phyloP scores from a whole-genome alignment of 2,888 invertebrate genomes.

The Meta bourneti region DNA sequence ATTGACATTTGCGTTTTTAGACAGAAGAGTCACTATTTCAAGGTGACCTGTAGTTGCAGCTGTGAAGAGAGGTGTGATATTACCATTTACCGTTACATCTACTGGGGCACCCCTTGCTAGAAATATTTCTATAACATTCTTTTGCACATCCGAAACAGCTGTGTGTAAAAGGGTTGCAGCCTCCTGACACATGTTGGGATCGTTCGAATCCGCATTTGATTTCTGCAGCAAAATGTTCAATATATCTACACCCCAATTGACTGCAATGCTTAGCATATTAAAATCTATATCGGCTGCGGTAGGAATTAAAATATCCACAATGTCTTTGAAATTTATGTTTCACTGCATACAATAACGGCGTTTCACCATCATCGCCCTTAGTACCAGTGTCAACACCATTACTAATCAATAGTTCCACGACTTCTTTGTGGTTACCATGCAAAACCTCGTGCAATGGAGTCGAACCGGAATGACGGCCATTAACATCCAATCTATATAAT shows the following conservation, averaged over 20 bases:
- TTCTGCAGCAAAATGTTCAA: conserved; percentile 79
- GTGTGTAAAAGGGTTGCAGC: conserved; percentile 14
- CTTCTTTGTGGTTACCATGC: conserved; percentile 1
- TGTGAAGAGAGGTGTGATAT: not conserved
- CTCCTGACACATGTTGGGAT: not conserved
- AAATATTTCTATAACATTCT: conserved; percentile 8
- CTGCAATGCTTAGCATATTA: conserved; percentile 11
- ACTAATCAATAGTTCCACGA: not conserved
- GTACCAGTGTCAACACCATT: not conserved
- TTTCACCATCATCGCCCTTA: not conserved
- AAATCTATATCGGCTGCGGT: conserved; percentile 4
- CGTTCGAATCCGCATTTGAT: not conserved
- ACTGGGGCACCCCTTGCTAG: not conserved
- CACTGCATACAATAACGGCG: conserved; percentile 35
- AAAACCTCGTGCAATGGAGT: conserved; percentile 37
- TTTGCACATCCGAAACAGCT: conserved; percentile 15
- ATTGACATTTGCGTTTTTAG: not conserved
- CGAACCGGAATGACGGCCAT: not conserved
- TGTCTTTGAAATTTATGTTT: conserved; percentile 16
- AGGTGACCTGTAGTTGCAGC: not conserved
- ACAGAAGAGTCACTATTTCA: not conserved
- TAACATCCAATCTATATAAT: not conserved
- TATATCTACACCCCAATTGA: conserved; percentile 76
- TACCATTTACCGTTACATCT: not conserved
- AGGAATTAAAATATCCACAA: not conserved